These are phyloP conservation scores for Polietes domitor DNA, from an alignment of 2,888 invertebrate species.

Conservation along the genomic window DNA sequence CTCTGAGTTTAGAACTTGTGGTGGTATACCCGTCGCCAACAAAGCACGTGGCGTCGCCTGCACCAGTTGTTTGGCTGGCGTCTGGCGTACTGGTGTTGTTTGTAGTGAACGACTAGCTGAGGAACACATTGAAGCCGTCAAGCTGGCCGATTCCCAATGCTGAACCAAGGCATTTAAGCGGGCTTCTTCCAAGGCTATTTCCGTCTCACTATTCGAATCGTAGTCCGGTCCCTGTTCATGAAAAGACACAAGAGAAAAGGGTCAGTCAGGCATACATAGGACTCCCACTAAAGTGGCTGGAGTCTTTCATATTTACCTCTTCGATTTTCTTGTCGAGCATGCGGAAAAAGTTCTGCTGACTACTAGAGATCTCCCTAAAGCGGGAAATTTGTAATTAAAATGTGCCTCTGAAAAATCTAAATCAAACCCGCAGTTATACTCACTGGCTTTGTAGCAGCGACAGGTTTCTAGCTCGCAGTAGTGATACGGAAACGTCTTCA, in stretches of 20 bases:
- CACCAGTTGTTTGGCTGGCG: constrained; percentile 74
- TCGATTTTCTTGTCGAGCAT: constrained; percentile 96
- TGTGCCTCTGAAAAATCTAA: constrained; percentile 36
- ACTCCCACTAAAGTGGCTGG: neutral
- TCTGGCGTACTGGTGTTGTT: constrained; percentile 82
- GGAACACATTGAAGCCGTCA: constrained; percentile 82
- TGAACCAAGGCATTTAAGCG: constrained; percentile 86
- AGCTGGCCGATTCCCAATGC: constrained; percentile 89
- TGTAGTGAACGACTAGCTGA: constrained; percentile 83
- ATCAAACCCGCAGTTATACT: constrained; percentile 72
- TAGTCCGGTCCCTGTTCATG: constrained; percentile 89
- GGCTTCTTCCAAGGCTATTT: constrained; percentile 86
- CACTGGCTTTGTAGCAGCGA: constrained; percentile 83
- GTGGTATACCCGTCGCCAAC: constrained; percentile 73
- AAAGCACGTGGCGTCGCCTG: constrained; percentile 69
- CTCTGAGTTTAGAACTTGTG: constrained; percentile 74
- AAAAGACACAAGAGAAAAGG: no score
- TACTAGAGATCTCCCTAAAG: constrained; percentile 92
- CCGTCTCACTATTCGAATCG: constrained; percentile 89
- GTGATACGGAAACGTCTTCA: constrained; percentile 80
- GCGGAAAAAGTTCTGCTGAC: constrained; percentile 95
- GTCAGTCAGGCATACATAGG: no score
- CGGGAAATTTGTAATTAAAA: constrained; percentile 60
- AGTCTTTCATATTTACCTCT: constrained; percentile 83
- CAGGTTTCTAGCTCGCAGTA: constrained; percentile 81